phyloP scores from a whole-genome alignment of 2,797 vertebrate species.

The Coilia nasus region DNA sequence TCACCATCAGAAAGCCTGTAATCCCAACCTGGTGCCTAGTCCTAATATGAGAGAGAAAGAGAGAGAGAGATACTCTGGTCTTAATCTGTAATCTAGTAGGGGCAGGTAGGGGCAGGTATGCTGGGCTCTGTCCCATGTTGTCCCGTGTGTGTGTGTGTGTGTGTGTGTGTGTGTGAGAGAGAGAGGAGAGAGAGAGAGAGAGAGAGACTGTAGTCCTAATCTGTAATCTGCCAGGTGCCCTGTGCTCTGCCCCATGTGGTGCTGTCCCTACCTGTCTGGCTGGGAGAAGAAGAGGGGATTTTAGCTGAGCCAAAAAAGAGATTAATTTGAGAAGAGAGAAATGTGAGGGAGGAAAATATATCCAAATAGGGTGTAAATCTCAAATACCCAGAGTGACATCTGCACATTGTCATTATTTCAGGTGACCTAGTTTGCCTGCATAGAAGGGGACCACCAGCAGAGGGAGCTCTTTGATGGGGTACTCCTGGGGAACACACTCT shows the following conservation, averaged over 20 bases:
- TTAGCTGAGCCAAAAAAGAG: neutral
- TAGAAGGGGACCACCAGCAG: slow-evolving; percentile 41
- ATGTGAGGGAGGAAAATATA: neutral
- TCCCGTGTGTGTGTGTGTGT: neutral
- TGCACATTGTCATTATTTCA: neutral
- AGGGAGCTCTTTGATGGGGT: slow-evolving; percentile 45
- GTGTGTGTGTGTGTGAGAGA: slow-evolving; percentile 13
- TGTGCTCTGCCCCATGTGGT: slow-evolving; percentile 32
- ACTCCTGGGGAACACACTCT: neutral
- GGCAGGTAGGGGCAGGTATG: too few species aligned
- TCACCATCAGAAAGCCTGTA: neutral
- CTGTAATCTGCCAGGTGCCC: slow-evolving; percentile 35
- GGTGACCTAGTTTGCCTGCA: slow-evolving; percentile 32
- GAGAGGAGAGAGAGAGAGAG: too few species aligned
- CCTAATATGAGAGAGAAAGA: too few species aligned
- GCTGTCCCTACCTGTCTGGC: neutral
- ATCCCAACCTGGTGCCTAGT: neutral
- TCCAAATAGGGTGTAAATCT: neutral
- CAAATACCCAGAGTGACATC: neutral
- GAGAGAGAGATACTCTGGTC: too few species aligned
- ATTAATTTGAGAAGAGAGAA: neutral
- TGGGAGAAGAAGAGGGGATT: neutral
- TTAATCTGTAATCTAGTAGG: too few species aligned
- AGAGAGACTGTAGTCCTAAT: neutral
- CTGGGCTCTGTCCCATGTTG: neutral